These are phyloP conservation scores for Meta bourneti DNA, from an alignment of 2,888 invertebrate species.

Conservation along the genomic window DNA sequence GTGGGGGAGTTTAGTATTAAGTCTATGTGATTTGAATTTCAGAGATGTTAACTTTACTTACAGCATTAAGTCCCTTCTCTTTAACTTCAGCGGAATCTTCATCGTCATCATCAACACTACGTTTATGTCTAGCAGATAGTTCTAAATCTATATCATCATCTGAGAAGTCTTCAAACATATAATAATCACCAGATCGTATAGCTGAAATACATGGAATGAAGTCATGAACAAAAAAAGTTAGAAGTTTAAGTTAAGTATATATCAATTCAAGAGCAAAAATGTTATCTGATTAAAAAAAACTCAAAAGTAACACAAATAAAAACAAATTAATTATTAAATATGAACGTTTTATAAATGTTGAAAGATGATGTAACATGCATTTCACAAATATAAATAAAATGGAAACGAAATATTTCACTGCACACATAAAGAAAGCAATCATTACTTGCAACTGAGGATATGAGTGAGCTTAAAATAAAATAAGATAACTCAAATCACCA, in stretches of 20 bases:
- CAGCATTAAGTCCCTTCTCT: slow-evolving; percentile 77
- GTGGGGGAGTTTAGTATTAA: no score
- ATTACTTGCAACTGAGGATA: no score
- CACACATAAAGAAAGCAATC: no score
- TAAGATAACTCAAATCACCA: background rate
- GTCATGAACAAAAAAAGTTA: slow-evolving; percentile 68
- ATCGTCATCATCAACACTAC: slow-evolving; percentile 77
- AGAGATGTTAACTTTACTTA: slow-evolving; percentile 29
- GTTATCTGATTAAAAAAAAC: slow-evolving; percentile 7
- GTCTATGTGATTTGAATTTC: no score
- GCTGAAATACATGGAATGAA: slow-evolving; percentile 85
- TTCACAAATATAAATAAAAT: background rate
- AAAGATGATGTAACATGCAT: background rate
- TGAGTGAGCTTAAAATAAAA: no score
- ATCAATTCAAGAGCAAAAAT: background rate
- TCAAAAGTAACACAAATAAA: background rate
- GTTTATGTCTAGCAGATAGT: slow-evolving; percentile 73
- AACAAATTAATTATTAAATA: background rate
- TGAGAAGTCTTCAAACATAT: slow-evolving; percentile 96
- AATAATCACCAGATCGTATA: slow-evolving; percentile 98
- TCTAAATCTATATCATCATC: slow-evolving; percentile 86
- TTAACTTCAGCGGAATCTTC: slow-evolving; percentile 78
- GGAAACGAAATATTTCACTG: background rate
- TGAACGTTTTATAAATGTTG: background rate
- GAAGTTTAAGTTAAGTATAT: background rate